Percentiles rank a stretch among this genome's conserved stretches.
Conservation (phyloP, 2,888 invertebrate species). For the Mesoligia furuncula region DNA sequence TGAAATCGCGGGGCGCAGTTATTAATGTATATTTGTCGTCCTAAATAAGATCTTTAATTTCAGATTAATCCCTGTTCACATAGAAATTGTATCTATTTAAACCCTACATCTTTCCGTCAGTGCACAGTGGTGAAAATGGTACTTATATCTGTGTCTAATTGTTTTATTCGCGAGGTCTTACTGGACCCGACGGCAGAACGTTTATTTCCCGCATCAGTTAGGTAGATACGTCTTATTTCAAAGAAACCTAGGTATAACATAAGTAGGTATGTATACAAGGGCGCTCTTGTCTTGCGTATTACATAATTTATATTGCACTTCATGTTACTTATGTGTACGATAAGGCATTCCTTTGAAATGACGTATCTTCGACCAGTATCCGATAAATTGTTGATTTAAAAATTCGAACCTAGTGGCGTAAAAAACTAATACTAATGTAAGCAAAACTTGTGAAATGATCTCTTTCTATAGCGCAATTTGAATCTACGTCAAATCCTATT, state of each 20-base stretch:
- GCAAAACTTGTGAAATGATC: neutral
- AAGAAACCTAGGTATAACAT: neutral
- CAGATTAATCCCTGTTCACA: no score
- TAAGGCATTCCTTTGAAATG: conserved; percentile 2
- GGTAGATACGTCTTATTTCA: neutral
- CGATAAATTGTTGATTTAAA: neutral
- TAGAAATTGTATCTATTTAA: no score
- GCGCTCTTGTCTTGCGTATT: conserved; percentile 2
- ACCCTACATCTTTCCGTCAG: no score
- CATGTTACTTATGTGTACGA: conserved; percentile 1
- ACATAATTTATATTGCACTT: conserved; percentile 26
- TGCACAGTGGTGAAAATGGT: no score
- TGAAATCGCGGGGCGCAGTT: no score
- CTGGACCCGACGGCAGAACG: neutral
- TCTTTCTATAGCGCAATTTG: neutral
- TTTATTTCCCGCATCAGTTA: conserved; percentile 1
- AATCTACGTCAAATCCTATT: conserved; percentile 22
- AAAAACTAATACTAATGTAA: neutral
- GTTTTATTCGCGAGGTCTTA: no score
- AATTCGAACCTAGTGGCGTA: neutral
- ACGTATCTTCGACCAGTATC: neutral
- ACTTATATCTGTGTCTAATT: no score
- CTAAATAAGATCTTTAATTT: no score
- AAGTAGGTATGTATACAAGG: conserved; percentile 10
- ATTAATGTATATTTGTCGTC: no score